Percentiles rank a stretch among this genome's conserved stretches.
Evolutionary conservation across 2,113 vertebrate species (phyloP).

Genomic region (Bambusicola thoracicus): DNA sequence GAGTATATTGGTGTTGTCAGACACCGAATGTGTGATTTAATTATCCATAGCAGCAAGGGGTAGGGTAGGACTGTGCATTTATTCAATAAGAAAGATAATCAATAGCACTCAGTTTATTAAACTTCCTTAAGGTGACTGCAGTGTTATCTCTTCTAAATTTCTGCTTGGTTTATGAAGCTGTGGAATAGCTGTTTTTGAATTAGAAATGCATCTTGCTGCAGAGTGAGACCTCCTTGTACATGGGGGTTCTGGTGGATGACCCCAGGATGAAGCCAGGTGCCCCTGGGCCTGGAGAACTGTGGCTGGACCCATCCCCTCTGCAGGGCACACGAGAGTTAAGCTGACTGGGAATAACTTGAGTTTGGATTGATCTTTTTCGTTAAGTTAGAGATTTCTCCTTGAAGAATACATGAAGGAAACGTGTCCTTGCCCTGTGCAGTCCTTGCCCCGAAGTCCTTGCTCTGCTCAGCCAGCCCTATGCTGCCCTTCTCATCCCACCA

Average conservation of each 20-base stretch:
- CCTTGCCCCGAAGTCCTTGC: not conserved
- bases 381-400: not conserved
- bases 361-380: not conserved
- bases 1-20: not conserved
- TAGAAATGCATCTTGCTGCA: rapidly evolving
- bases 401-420: not conserved
- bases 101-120: not conserved
- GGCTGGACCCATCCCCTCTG: not conserved
- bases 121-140: not conserved
- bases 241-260: not conserved
- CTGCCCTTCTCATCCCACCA: no score
- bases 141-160: not conserved
- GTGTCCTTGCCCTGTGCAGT: no score
- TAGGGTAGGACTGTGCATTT: not conserved
- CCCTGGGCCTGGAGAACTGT: not conserved
- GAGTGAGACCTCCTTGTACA: not conserved
- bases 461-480: no score
- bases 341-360: not conserved
- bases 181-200: not conserved
- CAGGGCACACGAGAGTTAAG: rapidly evolving
- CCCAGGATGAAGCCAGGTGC: no score
- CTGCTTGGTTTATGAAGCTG: not conserved
- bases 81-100: not conserved
- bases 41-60: not conserved
- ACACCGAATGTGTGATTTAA: not conserved